Base-by-base conservation (phyloP, 2,797 vertebrate genomes). In the Pseudotriccus pelzelni region DNA sequence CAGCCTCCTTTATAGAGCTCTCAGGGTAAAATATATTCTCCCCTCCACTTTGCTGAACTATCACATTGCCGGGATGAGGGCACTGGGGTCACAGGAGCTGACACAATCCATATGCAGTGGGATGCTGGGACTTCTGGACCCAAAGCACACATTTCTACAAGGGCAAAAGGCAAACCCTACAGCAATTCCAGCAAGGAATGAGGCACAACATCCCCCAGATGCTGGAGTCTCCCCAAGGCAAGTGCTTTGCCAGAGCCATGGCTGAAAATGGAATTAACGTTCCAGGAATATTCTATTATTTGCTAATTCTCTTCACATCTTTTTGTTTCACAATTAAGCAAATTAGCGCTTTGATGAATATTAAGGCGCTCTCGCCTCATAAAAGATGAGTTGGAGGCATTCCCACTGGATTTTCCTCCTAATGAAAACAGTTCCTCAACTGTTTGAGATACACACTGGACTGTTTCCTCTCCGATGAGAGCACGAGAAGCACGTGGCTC, bases 291-390 rank as follows among this genome's bases (percentile, higher is more conserved):
- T 84, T 92, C 81, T 56, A 82, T 94, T 97, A 78, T 95, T 96
- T 91, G 86, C 82, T 94, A 94, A 96, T 81, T 96, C 95, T 94
- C 88, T 86, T 79, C 89, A 76, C 84, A 92, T 85, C 84, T 88
- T 96, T 95, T 96, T 95, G 90, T 93, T 95, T 94, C 83, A 90
- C 91, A 95, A 95, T 96, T 93, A 96, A 91, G 88, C 89, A 90
- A 94, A 97, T 97, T 92, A 97, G 89, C 6, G 76, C 85, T 95
- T 80, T 84, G 94, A 94, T 94, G 94, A 92, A 96, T 93, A 92
- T 72, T 92, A 94, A 96, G 95, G 49, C 0, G 10, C 85, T 94
- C 81, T 75, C 25, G 63, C 81, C 72, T 95, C 95, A 87, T 85
- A 84, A 62, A 77, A 67, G 94, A 93, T 91, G 93, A 93, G 85